Evolutionary conservation across 2,113 vertebrate genomes (phyloP).

Genomic region (Seriola quinqueradiata): DNA sequence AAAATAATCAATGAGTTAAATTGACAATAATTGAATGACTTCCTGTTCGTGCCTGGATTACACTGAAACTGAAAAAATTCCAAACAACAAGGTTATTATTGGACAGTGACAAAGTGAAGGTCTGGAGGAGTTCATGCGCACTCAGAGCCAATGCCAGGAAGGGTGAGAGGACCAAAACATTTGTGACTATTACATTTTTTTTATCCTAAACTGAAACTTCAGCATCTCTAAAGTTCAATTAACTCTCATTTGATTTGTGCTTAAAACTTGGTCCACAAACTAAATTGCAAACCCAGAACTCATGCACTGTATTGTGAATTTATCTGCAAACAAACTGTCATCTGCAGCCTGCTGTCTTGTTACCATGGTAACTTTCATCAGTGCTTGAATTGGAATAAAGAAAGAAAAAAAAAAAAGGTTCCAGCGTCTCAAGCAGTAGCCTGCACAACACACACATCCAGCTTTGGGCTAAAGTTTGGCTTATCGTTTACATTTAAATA

Average conservation of each 20-base stretch:
- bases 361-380: slow-evolving; percentile 41
- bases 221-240: background rate
- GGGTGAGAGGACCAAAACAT: too few relatives aligned
- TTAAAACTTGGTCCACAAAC: background rate
- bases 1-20: background rate
- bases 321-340: background rate
- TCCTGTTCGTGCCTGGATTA: background rate
- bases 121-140: too few relatives aligned
- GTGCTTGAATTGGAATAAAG: background rate
- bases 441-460: too few relatives aligned
- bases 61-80: background rate
- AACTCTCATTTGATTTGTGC: background rate
- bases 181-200: too few relatives aligned
- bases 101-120: background rate
- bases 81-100: background rate
- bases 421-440: too few relatives aligned
- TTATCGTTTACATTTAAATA: background rate
- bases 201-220: too few relatives aligned
- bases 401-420: background rate
- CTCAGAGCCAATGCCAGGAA: too few relatives aligned
- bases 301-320: background rate
- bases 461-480: too few relatives aligned
- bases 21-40: background rate
- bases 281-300: background rate
- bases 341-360: slow-evolving; percentile 5